phyloP scores from a whole-genome alignment of 2,113 vertebrate species.

The Gavia stellata region DNA sequence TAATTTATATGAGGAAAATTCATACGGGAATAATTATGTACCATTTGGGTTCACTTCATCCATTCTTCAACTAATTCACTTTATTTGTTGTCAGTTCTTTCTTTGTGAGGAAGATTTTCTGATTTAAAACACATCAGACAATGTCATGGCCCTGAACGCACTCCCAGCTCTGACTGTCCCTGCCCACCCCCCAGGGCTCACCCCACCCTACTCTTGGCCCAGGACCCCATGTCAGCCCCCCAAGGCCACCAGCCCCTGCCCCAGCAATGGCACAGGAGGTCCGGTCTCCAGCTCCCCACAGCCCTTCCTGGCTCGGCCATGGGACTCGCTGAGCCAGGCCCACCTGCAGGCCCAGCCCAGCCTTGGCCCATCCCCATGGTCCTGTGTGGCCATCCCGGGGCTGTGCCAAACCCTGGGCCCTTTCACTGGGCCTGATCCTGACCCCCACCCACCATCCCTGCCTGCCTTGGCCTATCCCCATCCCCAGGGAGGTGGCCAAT shows the following conservation, averaged over 20 bases:
- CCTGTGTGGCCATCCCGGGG: accelerated
- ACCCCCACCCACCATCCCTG: accelerated
- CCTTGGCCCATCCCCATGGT: background rate
- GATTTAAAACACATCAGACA: background rate
- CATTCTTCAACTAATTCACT: background rate
- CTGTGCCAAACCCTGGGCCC: background rate
- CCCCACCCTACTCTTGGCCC: too few relatives aligned
- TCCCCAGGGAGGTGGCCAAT: background rate
- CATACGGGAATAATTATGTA: background rate
- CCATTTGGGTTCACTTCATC: background rate
- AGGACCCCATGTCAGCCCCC: background rate
- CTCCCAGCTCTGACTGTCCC: background rate
- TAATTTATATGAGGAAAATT: background rate
- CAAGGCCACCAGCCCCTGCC: accelerated
- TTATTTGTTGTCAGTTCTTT: background rate
- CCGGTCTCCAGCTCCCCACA: background rate
- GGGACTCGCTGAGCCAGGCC: background rate
- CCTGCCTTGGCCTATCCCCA: background rate
- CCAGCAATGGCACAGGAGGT: background rate
- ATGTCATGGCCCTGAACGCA: background rate
- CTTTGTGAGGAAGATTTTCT: background rate
- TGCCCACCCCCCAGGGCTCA: accelerated
- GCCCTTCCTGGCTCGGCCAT: accelerated
- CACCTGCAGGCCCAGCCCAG: background rate
- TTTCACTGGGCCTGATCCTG: background rate